These are phyloP conservation scores for Caradrina kadenii DNA, from an alignment of 2,888 invertebrate species.

Conservation along the genomic window DNA sequence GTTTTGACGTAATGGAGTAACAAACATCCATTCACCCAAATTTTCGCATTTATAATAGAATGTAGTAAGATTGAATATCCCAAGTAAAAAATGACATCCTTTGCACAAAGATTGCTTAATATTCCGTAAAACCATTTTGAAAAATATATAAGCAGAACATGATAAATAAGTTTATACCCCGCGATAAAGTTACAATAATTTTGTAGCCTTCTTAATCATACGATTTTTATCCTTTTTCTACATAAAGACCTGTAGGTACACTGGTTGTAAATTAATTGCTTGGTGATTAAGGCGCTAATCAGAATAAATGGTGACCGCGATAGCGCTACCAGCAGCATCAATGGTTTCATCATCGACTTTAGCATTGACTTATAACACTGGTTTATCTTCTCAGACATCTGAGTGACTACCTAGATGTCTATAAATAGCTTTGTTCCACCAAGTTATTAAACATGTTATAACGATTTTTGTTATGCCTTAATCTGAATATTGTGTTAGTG, in stretches of 20 bases:
- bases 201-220: slow-evolving; percentile 3
- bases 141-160: background rate
- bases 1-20: too few relatives aligned
- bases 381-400: slow-evolving; percentile 48
- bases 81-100: background rate
- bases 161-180: background rate
- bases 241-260: slow-evolving; percentile 21
- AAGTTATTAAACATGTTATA: slow-evolving; percentile 1
- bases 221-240: slow-evolving; percentile 10
- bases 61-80: background rate
- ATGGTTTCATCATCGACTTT: slow-evolving; percentile 37
- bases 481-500: too few relatives aligned
- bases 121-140: background rate
- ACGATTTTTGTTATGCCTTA: background rate
- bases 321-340: slow-evolving; percentile 27
- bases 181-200: background rate
- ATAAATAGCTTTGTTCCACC: slow-evolving; percentile 6
- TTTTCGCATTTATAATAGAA: too few relatives aligned
- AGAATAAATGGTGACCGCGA: slow-evolving; percentile 45
- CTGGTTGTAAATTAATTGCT: slow-evolving; percentile 45
- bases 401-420: slow-evolving; percentile 32
- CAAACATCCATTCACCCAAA: too few relatives aligned
- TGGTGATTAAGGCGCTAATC: slow-evolving; percentile 38
- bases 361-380: slow-evolving; percentile 46
- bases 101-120: background rate